These are phyloP conservation scores for Azemiops feae DNA, from an alignment of 2,113 vertebrate species.

Conservation along the genomic window DNA sequence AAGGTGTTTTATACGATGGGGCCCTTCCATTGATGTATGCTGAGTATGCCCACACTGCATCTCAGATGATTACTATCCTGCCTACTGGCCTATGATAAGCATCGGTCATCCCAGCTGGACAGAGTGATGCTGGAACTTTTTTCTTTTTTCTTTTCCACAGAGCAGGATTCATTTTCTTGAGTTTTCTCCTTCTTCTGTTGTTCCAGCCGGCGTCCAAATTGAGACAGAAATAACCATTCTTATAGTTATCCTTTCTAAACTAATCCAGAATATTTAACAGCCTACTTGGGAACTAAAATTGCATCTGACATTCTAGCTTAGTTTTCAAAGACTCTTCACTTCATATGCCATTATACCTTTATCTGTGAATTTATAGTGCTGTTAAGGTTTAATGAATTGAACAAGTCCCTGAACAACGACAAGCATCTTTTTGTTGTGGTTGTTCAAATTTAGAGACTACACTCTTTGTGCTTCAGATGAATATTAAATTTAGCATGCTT, in stretches of 20 bases:
- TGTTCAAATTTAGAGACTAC: conserved; percentile 57
- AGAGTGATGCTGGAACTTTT: conserved; percentile 44
- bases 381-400: conserved; percentile 57
- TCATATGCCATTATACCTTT: conserved; percentile 59
- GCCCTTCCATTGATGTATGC: neutral
- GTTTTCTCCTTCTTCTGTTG: neutral
- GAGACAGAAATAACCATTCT: conserved; percentile 26
- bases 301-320: conserved; percentile 52
- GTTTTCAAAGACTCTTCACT: conserved; percentile 60
- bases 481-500: conserved; percentile 59
- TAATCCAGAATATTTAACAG: conserved; percentile 42
- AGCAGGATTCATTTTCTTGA: conserved; percentile 42
- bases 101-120: conserved; percentile 49
- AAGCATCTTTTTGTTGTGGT: conserved; percentile 52
- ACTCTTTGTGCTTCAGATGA: conserved; percentile 49
- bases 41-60: conserved; percentile 1
- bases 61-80: conserved; percentile 48
- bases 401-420: conserved; percentile 61
- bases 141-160: conserved; percentile 34
- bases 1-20: neutral
- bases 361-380: conserved; percentile 49
- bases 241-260: conserved; percentile 12
- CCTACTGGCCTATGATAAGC: conserved; percentile 48
- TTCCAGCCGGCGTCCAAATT: conserved; percentile 1
- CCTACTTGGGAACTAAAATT: conserved; percentile 40